These are phyloP conservation scores for Drosophila sulfurigaster DNA, from an alignment of 1,140 invertebrate species.

Conservation along the genomic window DNA sequence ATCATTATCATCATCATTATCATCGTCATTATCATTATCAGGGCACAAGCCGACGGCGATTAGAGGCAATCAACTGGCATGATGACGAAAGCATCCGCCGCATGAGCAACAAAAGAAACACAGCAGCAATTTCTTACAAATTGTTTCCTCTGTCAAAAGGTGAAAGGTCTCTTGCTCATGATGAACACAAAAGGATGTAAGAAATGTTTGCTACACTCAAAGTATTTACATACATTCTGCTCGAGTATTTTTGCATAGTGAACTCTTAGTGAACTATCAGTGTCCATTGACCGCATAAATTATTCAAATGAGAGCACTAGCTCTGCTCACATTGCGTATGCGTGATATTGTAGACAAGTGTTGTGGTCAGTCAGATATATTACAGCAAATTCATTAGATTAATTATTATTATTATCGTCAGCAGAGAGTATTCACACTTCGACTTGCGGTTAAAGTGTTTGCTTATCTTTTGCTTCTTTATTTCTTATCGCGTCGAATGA, in stretches of 20 bases:
- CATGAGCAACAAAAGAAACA: constrained; percentile 33
- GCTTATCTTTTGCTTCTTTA: neutral
- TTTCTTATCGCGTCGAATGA: constrained; percentile 16
- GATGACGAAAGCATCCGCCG: constrained; percentile 60
- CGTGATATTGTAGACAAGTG: no score
- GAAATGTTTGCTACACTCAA: neutral
- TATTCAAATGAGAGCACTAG: constrained; percentile 17
- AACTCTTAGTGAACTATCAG: constrained; percentile 14
- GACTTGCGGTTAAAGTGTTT: neutral
- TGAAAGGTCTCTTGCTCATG: constrained; percentile 33
- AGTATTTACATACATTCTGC: neutral
- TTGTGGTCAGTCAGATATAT: no score
- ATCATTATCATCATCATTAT: constrained; percentile 37
- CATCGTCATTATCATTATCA: constrained; percentile 47
- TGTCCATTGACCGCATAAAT: constrained; percentile 35
- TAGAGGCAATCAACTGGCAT: constrained; percentile 39
- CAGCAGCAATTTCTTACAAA: constrained; percentile 53
- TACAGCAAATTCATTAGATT: neutral
- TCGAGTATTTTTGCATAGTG: constrained; percentile 22
- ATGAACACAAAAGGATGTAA: constrained; percentile 7
- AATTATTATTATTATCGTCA: neutral
- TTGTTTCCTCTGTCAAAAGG: constrained; percentile 49
- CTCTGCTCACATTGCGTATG: neutral
- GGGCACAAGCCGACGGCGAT: constrained; percentile 14
- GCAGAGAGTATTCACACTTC: constrained; percentile 12